phyloP scores from a whole-genome alignment of 2,113 vertebrate genomes.

The Triplophysa dalaica region DNA sequence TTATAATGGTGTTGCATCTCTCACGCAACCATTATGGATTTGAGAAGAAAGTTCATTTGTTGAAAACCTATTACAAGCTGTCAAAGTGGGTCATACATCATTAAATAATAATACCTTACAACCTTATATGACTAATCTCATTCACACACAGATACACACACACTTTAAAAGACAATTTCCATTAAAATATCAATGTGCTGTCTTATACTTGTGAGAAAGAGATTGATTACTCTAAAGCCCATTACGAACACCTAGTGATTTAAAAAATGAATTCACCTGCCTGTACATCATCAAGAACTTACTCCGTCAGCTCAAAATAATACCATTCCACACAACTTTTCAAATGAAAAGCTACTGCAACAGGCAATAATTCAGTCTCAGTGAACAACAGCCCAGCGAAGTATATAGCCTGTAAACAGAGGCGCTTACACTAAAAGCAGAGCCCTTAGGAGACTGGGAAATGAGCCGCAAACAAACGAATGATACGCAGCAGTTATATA shows the following conservation, averaged over 20 bases:
- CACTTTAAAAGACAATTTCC: constrained; percentile 19
- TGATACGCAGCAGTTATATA: constrained; percentile 31
- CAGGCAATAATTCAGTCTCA: constrained; percentile 6
- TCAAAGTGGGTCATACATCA: constrained; percentile 27
- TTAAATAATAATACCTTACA: constrained; percentile 21
- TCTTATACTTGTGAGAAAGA: not conserved
- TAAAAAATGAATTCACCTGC: constrained; percentile 9
- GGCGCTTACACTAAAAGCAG: constrained; percentile 12
- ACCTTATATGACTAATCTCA: constrained; percentile 19
- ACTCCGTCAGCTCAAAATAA: not conserved
- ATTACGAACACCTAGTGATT: constrained; percentile 32
- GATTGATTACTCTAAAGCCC: constrained; percentile 18
- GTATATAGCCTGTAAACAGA: constrained; percentile 30
- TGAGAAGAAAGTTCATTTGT: constrained; percentile 16
- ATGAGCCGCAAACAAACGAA: constrained; percentile 30
- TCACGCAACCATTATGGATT: not conserved
- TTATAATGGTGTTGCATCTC: not conserved
- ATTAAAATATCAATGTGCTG: constrained; percentile 27
- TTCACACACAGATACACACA: not conserved
- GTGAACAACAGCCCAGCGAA: constrained; percentile 10
- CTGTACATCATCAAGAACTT: not conserved
- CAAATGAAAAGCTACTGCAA: constrained; percentile 7
- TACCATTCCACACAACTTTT: constrained; percentile 1
- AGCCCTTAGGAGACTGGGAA: constrained; percentile 30
- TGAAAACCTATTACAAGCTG: constrained; percentile 31